These are phyloP conservation scores for Diarsia brunnea DNA, from an alignment of 2,888 invertebrate genomes.

Conservation along the genomic window DNA sequence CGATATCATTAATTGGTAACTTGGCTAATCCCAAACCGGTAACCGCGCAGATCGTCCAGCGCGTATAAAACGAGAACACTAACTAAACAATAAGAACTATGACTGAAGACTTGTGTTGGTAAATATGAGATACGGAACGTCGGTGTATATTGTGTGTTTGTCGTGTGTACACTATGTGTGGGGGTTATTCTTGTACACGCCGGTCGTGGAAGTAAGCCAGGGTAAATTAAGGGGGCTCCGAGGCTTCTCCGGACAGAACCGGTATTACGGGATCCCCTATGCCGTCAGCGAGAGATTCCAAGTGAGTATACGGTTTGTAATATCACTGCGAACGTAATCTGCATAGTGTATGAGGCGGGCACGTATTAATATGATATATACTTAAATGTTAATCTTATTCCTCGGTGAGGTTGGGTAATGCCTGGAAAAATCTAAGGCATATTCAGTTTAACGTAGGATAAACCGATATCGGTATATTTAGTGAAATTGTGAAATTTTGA, in stretches of 20 bases:
- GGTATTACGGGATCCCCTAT: constrained; percentile 85
- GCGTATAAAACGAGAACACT: constrained; percentile 15
- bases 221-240: constrained; percentile 81
- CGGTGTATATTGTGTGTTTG: constrained; percentile 40
- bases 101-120: constrained; percentile 2
- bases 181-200: constrained; percentile 71
- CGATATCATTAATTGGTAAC: not conserved
- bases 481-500: not conserved
- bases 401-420: not conserved
- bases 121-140: constrained; percentile 47
- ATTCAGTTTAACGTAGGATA: not conserved
- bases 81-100: constrained; percentile 20
- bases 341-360: constrained; percentile 26
- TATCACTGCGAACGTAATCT: constrained; percentile 41
- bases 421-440: constrained; percentile 1
- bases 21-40: not conserved
- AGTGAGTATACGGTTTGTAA: constrained; percentile 71
- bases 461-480: not conserved
- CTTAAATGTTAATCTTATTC: constrained; percentile 25
- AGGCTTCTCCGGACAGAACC: constrained; percentile 78
- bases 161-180: constrained; percentile 40
- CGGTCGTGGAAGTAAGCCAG: constrained; percentile 75
- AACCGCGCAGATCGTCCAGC: not conserved
- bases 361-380: constrained; percentile 31
- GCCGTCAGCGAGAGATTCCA: constrained; percentile 81